Evolutionary conservation across 2,888 invertebrate genomes (phyloP).

Genomic region (Argyresthia goedartella): DNA sequence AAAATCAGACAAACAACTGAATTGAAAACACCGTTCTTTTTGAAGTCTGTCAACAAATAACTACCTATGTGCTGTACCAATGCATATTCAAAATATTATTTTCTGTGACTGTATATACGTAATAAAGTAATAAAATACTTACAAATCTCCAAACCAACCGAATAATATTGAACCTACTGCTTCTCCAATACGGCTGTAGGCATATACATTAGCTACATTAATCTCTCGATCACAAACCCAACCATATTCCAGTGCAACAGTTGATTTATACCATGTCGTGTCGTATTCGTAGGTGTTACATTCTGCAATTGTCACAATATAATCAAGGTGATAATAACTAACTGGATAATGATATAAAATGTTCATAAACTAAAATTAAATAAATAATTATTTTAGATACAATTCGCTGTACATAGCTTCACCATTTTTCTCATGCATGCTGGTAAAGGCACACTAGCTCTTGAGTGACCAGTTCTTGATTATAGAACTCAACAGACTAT

Average conservation of each 20-base stretch:
- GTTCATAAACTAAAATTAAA: no score
- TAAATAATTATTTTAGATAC: no score
- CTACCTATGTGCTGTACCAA: not conserved
- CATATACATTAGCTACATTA: conserved; percentile 32
- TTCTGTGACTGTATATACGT: not conserved
- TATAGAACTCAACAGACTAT: no score
- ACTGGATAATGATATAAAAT: conserved; percentile 2
- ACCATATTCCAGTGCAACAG: conserved; percentile 33
- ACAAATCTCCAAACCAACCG: conserved; percentile 47
- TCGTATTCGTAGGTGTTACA: conserved; percentile 33
- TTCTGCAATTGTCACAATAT: conserved; percentile 20
- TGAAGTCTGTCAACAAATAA: no score
- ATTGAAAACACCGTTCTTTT: no score
- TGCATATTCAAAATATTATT: not conserved
- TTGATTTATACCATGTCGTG: conserved; percentile 37
- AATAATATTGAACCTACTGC: conserved; percentile 35
- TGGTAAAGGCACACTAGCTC: no score
- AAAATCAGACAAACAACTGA: no score
- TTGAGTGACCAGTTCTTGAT: no score
- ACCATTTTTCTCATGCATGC: no score
- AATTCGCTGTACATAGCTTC: no score
- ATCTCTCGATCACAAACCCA: conserved; percentile 45
- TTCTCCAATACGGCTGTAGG: conserved; percentile 35
- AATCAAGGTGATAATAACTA: not conserved
- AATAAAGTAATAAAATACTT: conserved; percentile 16